Base-by-base conservation (phyloP, 2,888 invertebrate genomes). In the Pinctada fucata region DNA sequence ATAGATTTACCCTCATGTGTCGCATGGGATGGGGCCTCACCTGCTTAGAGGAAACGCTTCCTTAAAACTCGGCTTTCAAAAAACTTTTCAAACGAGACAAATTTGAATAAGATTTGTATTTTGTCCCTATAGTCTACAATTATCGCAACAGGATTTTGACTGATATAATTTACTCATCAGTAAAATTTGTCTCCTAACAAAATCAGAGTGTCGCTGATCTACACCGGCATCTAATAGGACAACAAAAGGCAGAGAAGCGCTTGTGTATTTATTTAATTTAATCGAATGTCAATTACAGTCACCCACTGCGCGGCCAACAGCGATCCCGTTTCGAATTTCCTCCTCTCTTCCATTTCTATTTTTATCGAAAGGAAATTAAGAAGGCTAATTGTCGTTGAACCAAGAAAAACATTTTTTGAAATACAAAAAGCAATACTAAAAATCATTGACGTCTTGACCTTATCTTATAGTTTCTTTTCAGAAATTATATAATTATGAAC, bases 191-290 rank as follows among this genome's bases (percentile, higher is more conserved):
- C 74, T 71, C 76, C 75, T 80, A 79, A 68, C 82, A 81, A 81
- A 83, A 85, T 85, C 83, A 86, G 74, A 63, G 66, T 72, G 72
- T 63, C 79, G 65, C 76, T 70, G 52, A 45, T 16, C 69, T 69
- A 63, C 66, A 76, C 45, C 52, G 63, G 70, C 73, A 73, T 74
- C 73, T 76, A 76, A 76, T 51, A n/a, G 69, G 6, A 48, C 47
- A 5, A 84, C 82, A 81, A 74, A 80, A 82, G 81, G 83, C 83
- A 79, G 76, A 79, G 80, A 84, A 80, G 83, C 83, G 75, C 83
- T 79, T 70, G 79, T 84, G 83, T 85, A 84, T 86, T 85, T 86
- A 86, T 86, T 86, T 83, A 83, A 86, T 85, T 85, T 82, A 85
- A 87, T 85, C 82, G 82, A 84, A 78, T 81, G 77, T 76, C 85